Evolutionary conservation across 2,797 vertebrate genomes (phyloP), one percentile per base, ranked within the genome.

Genomic region (Cirrhinus mrigala): DNA sequence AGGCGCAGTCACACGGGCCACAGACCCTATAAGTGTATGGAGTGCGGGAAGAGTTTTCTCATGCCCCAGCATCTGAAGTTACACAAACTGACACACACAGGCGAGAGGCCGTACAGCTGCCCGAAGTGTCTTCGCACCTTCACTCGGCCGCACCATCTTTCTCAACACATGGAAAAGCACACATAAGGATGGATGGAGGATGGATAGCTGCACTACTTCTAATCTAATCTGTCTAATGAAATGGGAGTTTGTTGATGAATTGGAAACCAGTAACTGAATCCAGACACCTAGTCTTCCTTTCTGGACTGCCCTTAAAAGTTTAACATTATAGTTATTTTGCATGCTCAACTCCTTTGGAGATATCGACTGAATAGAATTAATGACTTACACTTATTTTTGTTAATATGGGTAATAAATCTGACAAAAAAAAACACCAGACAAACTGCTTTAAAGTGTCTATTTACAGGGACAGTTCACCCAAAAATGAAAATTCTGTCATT

Each of bases 31-130:
- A 86, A 92, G 0, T 96, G 95, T 88, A 86, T 92, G 48, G 93
- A 96, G 86, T 96, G 96, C 37, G 91, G 85, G 0, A 96, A 95
- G 88, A 90, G 92, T 70, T 96, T 96, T 71, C 92, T 95, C 12
- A 87, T 95, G 89, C 93, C 94, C 0, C 94, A 94, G 12, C 94
- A 96, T 82, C 86, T 96, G 68, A 96, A 95, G 90, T 92, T 92
- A 3, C 95, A 96, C 88, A 93, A 94, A 89, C 66, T 93, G 24
- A 96, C 95, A 20, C 96, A 96, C 92, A 96, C 95, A 0, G 95
- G 95, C 1, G 95, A 96, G 91, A 95, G 94, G 87, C 96, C 96
- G 0, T 95, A 93, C 82, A 90, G 91, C 69, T 96, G 95, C 87
- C 94, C 95, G 12, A 93, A 92, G 79, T 96, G 95, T 83, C 90